phyloP scores from a whole-genome alignment of 1,140 invertebrate genomes.

The Sarcophaga peregrina region DNA sequence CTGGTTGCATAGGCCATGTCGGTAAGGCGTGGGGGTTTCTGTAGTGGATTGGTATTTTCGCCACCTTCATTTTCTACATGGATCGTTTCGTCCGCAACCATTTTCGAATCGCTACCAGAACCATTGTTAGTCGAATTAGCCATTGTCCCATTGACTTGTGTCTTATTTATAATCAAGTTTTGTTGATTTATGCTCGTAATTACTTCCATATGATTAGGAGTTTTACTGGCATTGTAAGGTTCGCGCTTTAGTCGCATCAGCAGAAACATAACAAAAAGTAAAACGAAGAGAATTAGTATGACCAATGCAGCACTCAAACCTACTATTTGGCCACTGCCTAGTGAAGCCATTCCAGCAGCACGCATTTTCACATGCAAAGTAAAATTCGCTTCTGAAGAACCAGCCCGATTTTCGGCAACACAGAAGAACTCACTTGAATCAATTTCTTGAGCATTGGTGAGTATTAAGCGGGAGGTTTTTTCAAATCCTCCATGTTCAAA shows the following conservation, averaged over 20 bases:
- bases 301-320: conserved; percentile 85
- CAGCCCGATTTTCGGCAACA: conserved; percentile 90
- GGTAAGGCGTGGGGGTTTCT: conserved; percentile 75
- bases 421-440: conserved; percentile 92
- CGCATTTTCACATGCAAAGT: conserved; percentile 84
- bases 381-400: conserved; percentile 91
- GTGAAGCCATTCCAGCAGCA: conserved; percentile 79
- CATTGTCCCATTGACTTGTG: conserved; percentile 52
- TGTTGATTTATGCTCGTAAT: conserved; percentile 73
- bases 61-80: conserved; percentile 47
- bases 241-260: conserved; percentile 77
- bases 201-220: conserved; percentile 77
- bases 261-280: conserved; percentile 79
- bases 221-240: conserved; percentile 80
- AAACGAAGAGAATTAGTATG: conserved; percentile 80
- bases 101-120: conserved; percentile 64
- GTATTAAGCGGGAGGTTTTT: conserved; percentile 82
- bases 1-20: conserved; percentile 74
- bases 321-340: conserved; percentile 86
- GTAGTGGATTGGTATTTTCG: conserved; percentile 73
- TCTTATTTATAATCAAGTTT: conserved; percentile 67
- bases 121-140: conserved; percentile 61
- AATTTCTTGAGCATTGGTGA: conserved; percentile 87
- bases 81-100: not conserved
- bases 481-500: conserved; percentile 75